Conservation (phyloP, 2,113 vertebrate species). For the Pterocles orientalis region DNA sequence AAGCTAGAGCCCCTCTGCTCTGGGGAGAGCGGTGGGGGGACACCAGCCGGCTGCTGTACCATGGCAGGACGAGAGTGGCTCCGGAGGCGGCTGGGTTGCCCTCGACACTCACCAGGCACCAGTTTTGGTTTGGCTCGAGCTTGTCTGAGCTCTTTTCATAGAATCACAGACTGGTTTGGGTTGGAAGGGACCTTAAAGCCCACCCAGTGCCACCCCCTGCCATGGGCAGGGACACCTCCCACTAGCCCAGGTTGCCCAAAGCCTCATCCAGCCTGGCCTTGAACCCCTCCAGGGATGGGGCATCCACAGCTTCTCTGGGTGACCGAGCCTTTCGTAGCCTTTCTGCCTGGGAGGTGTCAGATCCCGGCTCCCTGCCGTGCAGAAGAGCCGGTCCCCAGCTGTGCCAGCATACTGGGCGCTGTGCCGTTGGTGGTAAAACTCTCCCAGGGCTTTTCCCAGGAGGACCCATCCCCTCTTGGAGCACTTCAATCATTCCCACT, state of each 20-base stretch:
- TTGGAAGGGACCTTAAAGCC: no score
- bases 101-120: neutral
- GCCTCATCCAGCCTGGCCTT: no score
- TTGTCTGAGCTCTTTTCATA: neutral
- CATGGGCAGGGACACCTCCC: no score
- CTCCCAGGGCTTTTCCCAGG: neutral
- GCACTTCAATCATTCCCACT: neutral
- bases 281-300: no score
- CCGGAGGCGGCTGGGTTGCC: neutral
- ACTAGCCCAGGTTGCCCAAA: no score
- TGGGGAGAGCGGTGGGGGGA: fast-evolving
- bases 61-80: neutral
- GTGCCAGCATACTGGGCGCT: fast-evolving
- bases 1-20: neutral
- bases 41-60: fast-evolving
- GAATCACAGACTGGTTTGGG: no score
- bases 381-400: fast-evolving
- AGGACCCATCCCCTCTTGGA: neutral
- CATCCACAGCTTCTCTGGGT: no score
- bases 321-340: neutral
- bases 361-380: fast-evolving
- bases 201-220: no score
- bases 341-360: neutral
- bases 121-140: neutral
- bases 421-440: neutral